A percentile compares a stretch with the other conserved stretches of the same genome.
Conservation (phyloP, 2,797 vertebrate species). For the Phrynocephalus vlangalii region DNA sequence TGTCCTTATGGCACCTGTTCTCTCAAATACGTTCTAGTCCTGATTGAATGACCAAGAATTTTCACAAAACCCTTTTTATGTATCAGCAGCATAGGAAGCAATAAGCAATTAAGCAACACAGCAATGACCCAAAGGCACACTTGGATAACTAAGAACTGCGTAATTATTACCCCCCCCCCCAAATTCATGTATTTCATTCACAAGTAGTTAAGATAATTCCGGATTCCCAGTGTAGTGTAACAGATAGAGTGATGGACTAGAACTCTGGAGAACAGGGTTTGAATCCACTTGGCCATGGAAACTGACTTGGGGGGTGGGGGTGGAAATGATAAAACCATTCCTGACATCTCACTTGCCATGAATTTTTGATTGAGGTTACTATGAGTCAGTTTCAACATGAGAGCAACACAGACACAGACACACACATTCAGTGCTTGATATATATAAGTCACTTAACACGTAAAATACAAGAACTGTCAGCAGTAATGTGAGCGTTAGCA, state of each 20-base stretch:
- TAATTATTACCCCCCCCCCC: background rate
- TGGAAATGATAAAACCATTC: too few species aligned
- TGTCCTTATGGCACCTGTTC: background rate
- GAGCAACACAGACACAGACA: too few species aligned
- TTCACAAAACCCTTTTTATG: slow-evolving; percentile 12
- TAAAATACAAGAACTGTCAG: slow-evolving; percentile 42
- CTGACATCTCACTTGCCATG: too few species aligned
- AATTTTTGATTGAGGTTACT: too few species aligned
- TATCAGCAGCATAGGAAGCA: background rate
- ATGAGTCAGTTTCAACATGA: too few species aligned
- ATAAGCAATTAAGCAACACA: background rate
- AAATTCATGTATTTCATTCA: slow-evolving; percentile 20
- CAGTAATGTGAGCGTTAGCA: slow-evolving; percentile 32
- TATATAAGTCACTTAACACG: slow-evolving; percentile 27
- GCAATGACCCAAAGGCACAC: slow-evolving; percentile 7
- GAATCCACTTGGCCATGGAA: too few species aligned
- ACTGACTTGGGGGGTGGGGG: too few species aligned
- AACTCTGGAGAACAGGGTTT: too few species aligned
- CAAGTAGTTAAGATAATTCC: slow-evolving; percentile 19
- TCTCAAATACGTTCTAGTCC: background rate
- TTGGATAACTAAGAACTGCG: slow-evolving; percentile 8
- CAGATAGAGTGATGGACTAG: too few species aligned
- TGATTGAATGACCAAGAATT: background rate
- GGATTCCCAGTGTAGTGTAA: background rate
- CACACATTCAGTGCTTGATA: background rate